These are phyloP conservation scores for Linnaemya tessellans DNA, from an alignment of 2,888 invertebrate species.

Conservation along the genomic window DNA sequence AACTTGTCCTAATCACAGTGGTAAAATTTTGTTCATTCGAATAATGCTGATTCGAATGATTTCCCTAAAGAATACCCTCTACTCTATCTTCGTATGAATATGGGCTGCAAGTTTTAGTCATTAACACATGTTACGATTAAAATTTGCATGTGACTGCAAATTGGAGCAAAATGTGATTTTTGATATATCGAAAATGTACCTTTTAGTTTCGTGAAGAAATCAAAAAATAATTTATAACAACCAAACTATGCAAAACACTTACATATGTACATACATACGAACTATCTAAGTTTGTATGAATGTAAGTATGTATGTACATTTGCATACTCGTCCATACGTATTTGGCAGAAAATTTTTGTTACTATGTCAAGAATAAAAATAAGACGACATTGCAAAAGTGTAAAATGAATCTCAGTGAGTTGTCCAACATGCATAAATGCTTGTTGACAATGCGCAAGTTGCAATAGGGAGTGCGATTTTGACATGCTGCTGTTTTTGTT, in stretches of 20 bases:
- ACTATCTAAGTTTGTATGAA: too few species aligned
- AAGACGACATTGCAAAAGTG: conserved; percentile 30
- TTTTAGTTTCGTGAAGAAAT: conserved; percentile 12
- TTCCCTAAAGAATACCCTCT: too few species aligned
- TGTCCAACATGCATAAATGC: conserved; percentile 25
- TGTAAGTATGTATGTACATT: neutral
- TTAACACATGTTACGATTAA: conserved; percentile 64
- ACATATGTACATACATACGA: neutral
- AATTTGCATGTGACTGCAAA: conserved; percentile 62
- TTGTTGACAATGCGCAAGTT: conserved; percentile 65
- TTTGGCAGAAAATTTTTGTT: conserved; percentile 55
- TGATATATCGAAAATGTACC: conserved; percentile 6
- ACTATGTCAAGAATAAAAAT: conserved; percentile 71
- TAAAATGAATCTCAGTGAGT: conserved; percentile 48
- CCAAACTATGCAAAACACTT: neutral
- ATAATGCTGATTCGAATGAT: too few species aligned
- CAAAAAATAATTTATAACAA: conserved; percentile 4
- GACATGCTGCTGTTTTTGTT: conserved; percentile 11
- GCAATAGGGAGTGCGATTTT: conserved; percentile 61
- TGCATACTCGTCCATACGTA: neutral
- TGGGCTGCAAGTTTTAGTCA: conserved; percentile 3
- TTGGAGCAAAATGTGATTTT: conserved; percentile 39
- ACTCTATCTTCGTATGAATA: neutral
- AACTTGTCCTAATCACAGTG: too few species aligned
- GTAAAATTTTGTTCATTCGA: too few species aligned